Base-by-base conservation (phyloP, 2,888 invertebrate species). In the Dioctria rufipes region DNA sequence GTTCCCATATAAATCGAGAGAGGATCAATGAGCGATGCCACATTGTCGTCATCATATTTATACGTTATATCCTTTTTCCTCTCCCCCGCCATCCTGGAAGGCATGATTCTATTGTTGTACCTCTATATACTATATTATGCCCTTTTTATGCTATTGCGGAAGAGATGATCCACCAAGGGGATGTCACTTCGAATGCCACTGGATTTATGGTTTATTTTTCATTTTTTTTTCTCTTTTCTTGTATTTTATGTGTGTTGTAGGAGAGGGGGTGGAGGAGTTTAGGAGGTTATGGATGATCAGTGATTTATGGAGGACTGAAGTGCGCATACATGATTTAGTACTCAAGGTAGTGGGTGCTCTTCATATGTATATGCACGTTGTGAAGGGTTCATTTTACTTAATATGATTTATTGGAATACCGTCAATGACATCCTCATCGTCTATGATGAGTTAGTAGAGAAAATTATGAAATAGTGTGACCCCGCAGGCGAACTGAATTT, bases 271-370 rank as follows among this genome's bases (percentile, higher is more conserved):
- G 46, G 8, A 6, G 46, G 46, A 46, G 46, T 6, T 9, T 54
- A 43, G 46, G 69, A 65, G 63, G 80, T 63, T 81, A 82, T 82
- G 80, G 81, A 80, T 81, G 82, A 81, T 82, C 81, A 67, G 82
- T 82, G 82, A 82, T 82, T 82, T 82, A 82, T 82, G 82, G 66
- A 25, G 25, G 66, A 13, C 37, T 78, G 67, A 80, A 82, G 80
- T 82, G 80, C 81, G 78, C 73, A 54, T 78, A 82, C 82, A 82
- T 82, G 82, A 82, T 82, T 82, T 82, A 82, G 66, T 82, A 82
- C 82, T 82, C 81, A 78, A 73, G 73, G 78, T 73, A 46, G 37
- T 46, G 25, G 25, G 25, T 25, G 25, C 25, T 25, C 25, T 25
- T 25, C 25, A 25, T 25, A 25, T 25, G 2, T 25, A 2, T 25